Base-by-base conservation (phyloP, 1,140 invertebrate species). In the Trachymyrmex septentrionalis region DNA sequence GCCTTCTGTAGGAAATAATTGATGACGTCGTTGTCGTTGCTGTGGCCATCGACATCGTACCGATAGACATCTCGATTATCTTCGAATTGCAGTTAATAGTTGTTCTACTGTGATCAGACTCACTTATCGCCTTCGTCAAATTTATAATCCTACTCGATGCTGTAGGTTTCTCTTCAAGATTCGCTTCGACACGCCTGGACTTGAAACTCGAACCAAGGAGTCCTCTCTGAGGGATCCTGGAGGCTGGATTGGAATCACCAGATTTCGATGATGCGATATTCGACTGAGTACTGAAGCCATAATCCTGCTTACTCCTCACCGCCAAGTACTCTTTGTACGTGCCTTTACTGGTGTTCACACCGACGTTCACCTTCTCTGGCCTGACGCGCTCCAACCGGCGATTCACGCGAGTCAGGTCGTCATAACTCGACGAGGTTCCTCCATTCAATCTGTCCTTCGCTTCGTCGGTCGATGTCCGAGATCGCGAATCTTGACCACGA, bases 251-350 rank as follows among this genome's bases (percentile, higher is more conserved):
- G 19, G 77, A 80, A n/a, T 91, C 92, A 14, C 91, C 73, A 1
- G 87, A 63, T 77, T 57, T 78, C 24, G 61, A 59, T 12, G 24
- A 27, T 14, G 59, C 19, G 30, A 21, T 34, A 19, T 21, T 81
- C 1, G 85, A 63, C 10, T 75, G 82, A 59, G 82, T 78, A 44
- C 77, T 69, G 69, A 87, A 92, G 10, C 88, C 87, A 38, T 92
- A 92, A 85, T 92, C 92, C 14, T 90, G 92, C 50, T 89, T 87
- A 69, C 34, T 92, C 64, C 86, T 92, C 50, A 82, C 67, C 0
- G 92, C 91, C 0, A 93, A 75, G 34, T 93, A 93, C 63, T 93
- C 92, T 21, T 92, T 92, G 72, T 93, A 93, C 0, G 91, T 86
- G 6, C 91, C 89, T 48, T 90, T 87, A 21, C 67, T 88, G 0